Base-by-base conservation (phyloP, 2,113 vertebrate genomes). In the Gasterosteus aculeatus region DNA sequence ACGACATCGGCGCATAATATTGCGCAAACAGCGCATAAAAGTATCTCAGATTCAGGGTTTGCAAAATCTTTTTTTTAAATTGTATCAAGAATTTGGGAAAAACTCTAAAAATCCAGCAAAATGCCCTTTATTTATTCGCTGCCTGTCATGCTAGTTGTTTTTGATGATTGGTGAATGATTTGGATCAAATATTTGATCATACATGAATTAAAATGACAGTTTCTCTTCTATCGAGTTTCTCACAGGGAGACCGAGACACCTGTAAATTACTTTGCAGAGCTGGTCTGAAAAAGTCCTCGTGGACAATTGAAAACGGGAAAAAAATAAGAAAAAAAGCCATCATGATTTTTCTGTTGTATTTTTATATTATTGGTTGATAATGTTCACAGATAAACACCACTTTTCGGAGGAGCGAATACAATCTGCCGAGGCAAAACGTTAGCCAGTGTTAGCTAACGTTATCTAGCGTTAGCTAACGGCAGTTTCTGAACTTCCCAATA, bases 1-100 rank as follows among this genome's bases (percentile, higher is more conserved):
- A 11, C 66, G n/a, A 58, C 31, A 51, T 53, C 47, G 72, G 67
- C 77, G 22, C 22, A 26, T 26, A 26, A 26, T 26, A 53, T 61
- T 22, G 9, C 47, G 38, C 64, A 31, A 54, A 67, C n/a, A 31
- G 42, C 31, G 29, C 51, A 65, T 1, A 59, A 75, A 69, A 66
- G 18, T 10, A 16, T 31, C 11, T 56, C 6, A 44, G 5, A 44
- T 58, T 58, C 11, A n/a, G 26, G 7, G 1, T 31, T 9, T 0
- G 31, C 18, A 57, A 29, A 41, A 0, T 7, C 19, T 53, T 51
- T 8, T 38, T 10, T 42, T 69, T 1, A 44, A 47, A 3, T 59
- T 3, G n/a, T n/a, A 14, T 18, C 0, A 46, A 42, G 26, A 33
- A 22, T 19, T 29, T 6, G 18, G 19, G 18, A 41, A 66, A 46